Conservation (phyloP, 2,797 vertebrate species). For the Zalophus californianus region DNA sequence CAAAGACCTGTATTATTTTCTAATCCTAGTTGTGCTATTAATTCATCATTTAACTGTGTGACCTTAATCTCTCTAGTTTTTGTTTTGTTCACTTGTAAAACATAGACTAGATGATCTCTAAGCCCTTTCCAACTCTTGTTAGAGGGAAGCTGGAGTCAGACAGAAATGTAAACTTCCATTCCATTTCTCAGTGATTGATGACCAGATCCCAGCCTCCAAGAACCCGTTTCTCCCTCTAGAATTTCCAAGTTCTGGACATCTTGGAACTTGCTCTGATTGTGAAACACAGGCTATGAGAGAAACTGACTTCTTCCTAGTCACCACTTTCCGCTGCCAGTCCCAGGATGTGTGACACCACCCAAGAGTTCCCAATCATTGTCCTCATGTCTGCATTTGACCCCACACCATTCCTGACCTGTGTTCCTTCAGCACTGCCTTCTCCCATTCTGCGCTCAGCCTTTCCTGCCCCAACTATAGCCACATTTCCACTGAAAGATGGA, state of each 20-base stretch:
- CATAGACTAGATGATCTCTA: background rate
- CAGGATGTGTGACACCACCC: background rate
- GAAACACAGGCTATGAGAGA: background rate
- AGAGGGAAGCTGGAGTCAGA: background rate
- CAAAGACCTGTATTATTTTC: background rate
- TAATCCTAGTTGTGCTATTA: background rate
- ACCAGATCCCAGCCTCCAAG: background rate
- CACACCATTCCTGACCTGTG: background rate
- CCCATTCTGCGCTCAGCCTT: background rate
- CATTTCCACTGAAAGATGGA: background rate
- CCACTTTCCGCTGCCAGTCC: background rate
- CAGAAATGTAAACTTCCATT: background rate
- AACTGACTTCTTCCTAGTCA: background rate
- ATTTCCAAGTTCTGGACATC: background rate
- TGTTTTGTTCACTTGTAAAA: slow-evolving; percentile 41
- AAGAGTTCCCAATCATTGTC: background rate
- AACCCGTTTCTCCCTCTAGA: background rate
- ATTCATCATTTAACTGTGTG: background rate
- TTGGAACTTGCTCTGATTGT: background rate
- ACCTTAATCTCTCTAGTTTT: background rate
- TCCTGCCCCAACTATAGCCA: background rate
- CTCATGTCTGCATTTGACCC: background rate
- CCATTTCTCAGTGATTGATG: background rate
- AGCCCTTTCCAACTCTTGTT: background rate
- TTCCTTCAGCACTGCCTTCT: background rate